phyloP scores from a whole-genome alignment of 2,797 vertebrate genomes.

The Spea hammondii region DNA sequence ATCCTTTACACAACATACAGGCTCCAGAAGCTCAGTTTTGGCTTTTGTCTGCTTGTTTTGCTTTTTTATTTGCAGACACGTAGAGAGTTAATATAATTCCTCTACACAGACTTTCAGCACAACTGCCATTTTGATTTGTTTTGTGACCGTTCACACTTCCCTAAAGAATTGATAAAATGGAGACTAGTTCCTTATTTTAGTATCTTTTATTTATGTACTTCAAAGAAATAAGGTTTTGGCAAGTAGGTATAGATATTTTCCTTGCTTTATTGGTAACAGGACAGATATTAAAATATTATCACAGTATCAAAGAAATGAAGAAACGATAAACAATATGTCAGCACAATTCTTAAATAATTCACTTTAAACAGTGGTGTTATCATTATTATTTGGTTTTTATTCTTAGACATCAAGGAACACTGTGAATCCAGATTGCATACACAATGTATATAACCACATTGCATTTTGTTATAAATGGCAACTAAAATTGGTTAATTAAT shows the following conservation, averaged over 20 bases:
- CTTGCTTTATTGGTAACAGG: not conserved
- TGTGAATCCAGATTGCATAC: too few relatives aligned
- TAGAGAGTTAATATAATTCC: not conserved
- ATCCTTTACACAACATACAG: not conserved
- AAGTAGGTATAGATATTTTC: not conserved
- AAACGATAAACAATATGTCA: not conserved
- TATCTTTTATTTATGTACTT: not conserved
- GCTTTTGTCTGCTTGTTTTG: not conserved
- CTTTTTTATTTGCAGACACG: not conserved
- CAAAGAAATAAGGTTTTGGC: not conserved
- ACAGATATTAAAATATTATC: conserved; percentile 50
- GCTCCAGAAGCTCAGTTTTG: not conserved
- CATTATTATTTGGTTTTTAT: too few relatives aligned
- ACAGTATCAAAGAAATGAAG: not conserved
- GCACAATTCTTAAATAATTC: not conserved
- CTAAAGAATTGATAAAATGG: conserved; percentile 11
- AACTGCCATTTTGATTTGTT: conserved; percentile 19
- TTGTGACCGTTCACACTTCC: conserved; percentile 12
- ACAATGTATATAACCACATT: too few relatives aligned
- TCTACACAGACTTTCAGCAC: conserved; percentile 2
- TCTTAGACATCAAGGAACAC: too few relatives aligned
- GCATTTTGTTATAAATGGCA: not conserved
- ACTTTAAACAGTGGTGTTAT: too few relatives aligned
- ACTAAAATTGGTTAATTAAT: not conserved
- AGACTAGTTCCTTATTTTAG: conserved; percentile 4